Evolutionary conservation across 2,113 vertebrate species (phyloP).

Genomic region (Ceyx cyanopectus): DNA sequence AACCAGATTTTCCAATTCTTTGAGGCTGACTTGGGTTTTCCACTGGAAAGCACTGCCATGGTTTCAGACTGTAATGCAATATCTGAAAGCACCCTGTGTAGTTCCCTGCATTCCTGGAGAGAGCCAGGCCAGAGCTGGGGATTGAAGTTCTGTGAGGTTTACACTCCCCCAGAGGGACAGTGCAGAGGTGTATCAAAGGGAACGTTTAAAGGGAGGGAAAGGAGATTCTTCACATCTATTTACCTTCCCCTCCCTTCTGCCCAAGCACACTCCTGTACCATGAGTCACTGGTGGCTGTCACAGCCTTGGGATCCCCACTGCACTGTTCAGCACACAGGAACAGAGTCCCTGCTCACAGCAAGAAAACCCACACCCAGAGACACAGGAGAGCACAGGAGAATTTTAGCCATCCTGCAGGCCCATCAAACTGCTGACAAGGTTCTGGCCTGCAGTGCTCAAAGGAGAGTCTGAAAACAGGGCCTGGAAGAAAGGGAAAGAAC

Average conservation of each 20-base stretch:
- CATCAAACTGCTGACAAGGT: background rate
- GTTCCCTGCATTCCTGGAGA: slow-evolving; percentile 39
- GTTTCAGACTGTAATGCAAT: slow-evolving; percentile 27
- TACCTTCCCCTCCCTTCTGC: slow-evolving; percentile 44
- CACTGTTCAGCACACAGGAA: background rate
- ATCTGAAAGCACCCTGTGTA: slow-evolving; percentile 40
- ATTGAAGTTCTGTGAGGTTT: background rate
- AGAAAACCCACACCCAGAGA: background rate
- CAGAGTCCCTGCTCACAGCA: background rate
- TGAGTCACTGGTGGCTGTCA: slow-evolving; percentile 21
- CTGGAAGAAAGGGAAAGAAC: background rate
- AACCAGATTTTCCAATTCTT: slow-evolving; percentile 51
- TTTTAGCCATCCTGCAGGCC: background rate
- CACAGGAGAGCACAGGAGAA: background rate
- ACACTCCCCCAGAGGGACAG: background rate
- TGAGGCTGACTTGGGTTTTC: slow-evolving; percentile 62
- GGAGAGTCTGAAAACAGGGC: background rate
- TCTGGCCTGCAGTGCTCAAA: background rate
- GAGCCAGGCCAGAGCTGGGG: background rate
- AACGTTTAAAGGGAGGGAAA: slow-evolving; percentile 16
- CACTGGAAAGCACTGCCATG: slow-evolving; percentile 14
- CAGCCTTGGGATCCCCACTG: slow-evolving; percentile 14
- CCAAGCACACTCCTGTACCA: background rate
- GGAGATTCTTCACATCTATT: slow-evolving; percentile 16
- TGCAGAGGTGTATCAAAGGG: slow-evolving; percentile 39